Conservation (phyloP, 2,888 invertebrate genomes). For the Trilocha varians region DNA sequence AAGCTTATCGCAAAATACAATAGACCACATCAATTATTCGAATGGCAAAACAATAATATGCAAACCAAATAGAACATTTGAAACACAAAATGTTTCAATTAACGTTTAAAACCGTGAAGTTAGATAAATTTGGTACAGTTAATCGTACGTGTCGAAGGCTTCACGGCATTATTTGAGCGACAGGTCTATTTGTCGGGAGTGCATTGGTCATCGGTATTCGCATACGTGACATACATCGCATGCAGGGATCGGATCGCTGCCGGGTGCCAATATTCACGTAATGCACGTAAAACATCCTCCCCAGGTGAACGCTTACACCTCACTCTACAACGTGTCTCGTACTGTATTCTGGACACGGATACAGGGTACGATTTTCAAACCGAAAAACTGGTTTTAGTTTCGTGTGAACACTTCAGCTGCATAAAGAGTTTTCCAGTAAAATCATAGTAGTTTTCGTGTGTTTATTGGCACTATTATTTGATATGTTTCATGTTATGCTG, state of each 20-base stretch:
- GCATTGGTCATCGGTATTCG: constrained; percentile 31
- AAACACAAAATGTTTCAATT: constrained; percentile 11
- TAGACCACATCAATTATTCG: neutral
- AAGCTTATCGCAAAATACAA: no score
- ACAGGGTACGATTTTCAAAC: constrained; percentile 17
- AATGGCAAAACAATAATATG: neutral
- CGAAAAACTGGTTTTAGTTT: constrained; percentile 1
- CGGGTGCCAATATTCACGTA: constrained; percentile 18
- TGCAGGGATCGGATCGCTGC: constrained; percentile 15
- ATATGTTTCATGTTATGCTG: no score
- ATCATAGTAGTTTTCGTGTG: neutral
- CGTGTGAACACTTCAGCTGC: neutral
- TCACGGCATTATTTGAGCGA: constrained; percentile 10
- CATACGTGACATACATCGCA: constrained; percentile 29
- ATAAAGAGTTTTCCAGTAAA: neutral
- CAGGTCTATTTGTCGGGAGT: constrained; percentile 22
- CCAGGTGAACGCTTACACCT: constrained; percentile 8
- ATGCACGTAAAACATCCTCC: constrained; percentile 13
- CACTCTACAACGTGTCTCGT: constrained; percentile 17
- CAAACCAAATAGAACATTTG: neutral
- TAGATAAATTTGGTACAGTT: constrained; percentile 15
- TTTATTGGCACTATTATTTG: no score
- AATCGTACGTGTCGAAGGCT: constrained; percentile 17
- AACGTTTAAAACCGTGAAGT: constrained; percentile 12
- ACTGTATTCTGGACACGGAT: constrained; percentile 5